Conservation (phyloP, 1,140 invertebrate genomes). For the Telenomus remus region DNA sequence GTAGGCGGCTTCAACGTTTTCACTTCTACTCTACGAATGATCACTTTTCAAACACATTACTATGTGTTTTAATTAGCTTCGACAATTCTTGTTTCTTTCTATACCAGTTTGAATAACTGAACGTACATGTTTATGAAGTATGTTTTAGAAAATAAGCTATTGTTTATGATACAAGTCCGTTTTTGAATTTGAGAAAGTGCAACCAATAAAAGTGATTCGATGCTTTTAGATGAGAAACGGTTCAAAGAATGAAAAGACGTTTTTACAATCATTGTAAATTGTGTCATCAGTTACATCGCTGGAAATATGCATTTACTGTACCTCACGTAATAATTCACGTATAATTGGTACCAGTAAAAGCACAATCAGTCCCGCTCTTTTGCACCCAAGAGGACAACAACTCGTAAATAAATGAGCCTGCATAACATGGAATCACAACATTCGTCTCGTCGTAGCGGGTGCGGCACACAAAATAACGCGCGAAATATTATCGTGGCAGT, state of each 20-base stretch:
- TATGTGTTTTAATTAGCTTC: conserved; percentile 45
- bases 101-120: conserved; percentile 7
- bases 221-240: no score
- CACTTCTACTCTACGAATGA: conserved; percentile 43
- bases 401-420: conserved; percentile 44
- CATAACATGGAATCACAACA: conserved; percentile 48
- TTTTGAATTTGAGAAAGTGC: no score
- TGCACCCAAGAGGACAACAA: conserved; percentile 33
- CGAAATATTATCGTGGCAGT: conserved; percentile 46
- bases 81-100: conserved; percentile 19
- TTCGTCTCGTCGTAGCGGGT: conserved; percentile 48
- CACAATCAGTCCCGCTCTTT: conserved; percentile 52
- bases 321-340: conserved; percentile 50
- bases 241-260: neutral
- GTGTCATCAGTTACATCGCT: neutral
- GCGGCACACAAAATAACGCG: conserved; percentile 51
- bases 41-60: conserved; percentile 46
- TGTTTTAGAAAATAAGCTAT: neutral
- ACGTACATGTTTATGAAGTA: conserved; percentile 21
- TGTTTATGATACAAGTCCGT: neutral
- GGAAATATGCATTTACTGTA: conserved; percentile 34
- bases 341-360: conserved; percentile 56
- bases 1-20: conserved; percentile 42
- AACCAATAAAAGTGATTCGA: no score
- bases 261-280: neutral